Evolutionary conservation across 2,113 vertebrate species (phyloP), one percentile per base, ranked within the genome.

Genomic region (Gorsachius goisagi): DNA sequence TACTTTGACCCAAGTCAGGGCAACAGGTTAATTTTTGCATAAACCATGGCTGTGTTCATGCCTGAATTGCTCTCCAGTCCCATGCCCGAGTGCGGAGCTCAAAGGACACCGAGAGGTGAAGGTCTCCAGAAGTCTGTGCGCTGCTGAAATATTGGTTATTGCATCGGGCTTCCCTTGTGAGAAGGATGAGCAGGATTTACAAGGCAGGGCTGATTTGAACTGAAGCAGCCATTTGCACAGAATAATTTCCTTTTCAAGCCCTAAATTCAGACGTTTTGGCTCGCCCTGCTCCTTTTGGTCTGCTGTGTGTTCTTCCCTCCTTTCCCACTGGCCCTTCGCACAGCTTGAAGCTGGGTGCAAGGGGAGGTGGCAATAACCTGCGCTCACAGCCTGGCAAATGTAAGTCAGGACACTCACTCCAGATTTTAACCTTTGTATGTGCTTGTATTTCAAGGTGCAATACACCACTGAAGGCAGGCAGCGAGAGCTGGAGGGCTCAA

Each of bases 1-100:
- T 94, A 90, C 88, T 95, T 88, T 62, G 91, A 91, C 88, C 67
- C 53, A 89, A 87, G 88, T 55, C 32, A 96, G 95, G 88, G 75
- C 84, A 93, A 73, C 81, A 83, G 91, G 85, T 95, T 97, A 95
- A 97, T 94, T 94, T 91, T 77, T 86, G 87, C 91, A 86, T 76
- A 76, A 97, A 50, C 59, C 49, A 32, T 37, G 82, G 50, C 56
- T 0, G 0, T 45, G 62, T 27, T 55, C 0, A 0, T 77, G 88
- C 81, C 74, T 68, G 85, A 88, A 90, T 90, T 96, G 89, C 94
- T 96, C 96, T 84, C 41, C 66, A 58, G 80, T n/a, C 87, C 92
- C 8, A 0, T 22, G 45, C 41, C 88, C 9, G 66, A 73, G 66
- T 59, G 81, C 6, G 10, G 50, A 68, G 76, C 89, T 91, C 23